Conservation (phyloP, 1,140 invertebrate species). For the Brachystomella parvula region DNA sequence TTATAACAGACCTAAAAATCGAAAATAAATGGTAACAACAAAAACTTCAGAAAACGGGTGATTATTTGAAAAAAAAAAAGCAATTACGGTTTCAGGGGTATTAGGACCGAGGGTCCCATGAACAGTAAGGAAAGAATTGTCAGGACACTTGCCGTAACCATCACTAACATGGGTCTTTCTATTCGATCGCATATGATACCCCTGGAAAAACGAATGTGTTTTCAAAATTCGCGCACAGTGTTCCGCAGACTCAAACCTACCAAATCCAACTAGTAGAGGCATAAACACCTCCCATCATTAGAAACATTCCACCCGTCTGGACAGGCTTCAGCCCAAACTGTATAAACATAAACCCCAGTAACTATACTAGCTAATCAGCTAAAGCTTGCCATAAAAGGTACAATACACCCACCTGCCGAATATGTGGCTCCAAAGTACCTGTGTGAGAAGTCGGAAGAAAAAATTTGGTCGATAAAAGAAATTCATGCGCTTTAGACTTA, state of each 20-base stretch:
- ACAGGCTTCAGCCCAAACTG: background rate
- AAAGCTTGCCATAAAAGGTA: background rate
- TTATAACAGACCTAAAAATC: background rate
- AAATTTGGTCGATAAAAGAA: background rate
- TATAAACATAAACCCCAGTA: background rate
- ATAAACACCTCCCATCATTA: background rate
- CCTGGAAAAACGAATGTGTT: background rate
- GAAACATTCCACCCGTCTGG: background rate
- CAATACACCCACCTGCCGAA: background rate
- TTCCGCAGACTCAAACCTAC: background rate
- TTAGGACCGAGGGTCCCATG: background rate
- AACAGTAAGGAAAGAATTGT: background rate
- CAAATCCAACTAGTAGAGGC: background rate
- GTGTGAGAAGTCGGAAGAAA: background rate
- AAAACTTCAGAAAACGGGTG: background rate
- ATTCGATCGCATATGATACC: background rate
- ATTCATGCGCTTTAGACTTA: background rate
- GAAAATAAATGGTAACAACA: background rate
- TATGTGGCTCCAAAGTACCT: slow-evolving; percentile 2
- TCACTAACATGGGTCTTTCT: background rate
- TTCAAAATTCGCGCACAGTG: background rate
- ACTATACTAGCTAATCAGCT: no score
- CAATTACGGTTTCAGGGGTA: background rate
- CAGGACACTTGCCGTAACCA: background rate
- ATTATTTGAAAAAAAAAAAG: no score